A percentile compares a stretch with the other conserved stretches of the same genome.
phyloP scores from a whole-genome alignment of 2,113 vertebrate genomes.

The Archilochus colubris region DNA sequence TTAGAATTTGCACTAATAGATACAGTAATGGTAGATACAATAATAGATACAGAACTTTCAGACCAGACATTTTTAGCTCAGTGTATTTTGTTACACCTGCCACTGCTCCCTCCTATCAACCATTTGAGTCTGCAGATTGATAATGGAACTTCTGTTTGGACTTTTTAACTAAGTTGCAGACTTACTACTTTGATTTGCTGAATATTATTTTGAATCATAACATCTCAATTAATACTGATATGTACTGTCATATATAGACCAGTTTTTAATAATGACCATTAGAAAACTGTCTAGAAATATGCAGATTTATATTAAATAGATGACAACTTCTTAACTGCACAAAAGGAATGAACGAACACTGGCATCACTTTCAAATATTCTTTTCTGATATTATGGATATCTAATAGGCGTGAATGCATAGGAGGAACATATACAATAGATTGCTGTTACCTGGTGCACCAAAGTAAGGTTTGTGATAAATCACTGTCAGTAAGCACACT shows the following conservation, averaged over 20 bases:
- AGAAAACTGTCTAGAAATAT: not conserved
- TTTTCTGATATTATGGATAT: not conserved
- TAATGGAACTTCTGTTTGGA: not conserved
- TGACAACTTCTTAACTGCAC: not conserved
- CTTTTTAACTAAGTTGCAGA: not conserved
- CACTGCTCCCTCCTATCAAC: not conserved
- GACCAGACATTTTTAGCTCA: not conserved
- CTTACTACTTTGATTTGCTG: not conserved
- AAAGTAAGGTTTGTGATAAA: not conserved
- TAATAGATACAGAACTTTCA: not conserved
- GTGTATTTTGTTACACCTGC: not conserved
- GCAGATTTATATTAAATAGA: not conserved
- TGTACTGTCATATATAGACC: not conserved
- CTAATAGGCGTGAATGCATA: not conserved
- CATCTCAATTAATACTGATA: not conserved
- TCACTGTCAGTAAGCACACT: not conserved
- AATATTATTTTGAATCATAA: not conserved
- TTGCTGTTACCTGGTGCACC: not conserved
- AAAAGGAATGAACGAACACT: not conserved
- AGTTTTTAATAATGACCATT: not conserved
- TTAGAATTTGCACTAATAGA: slow-evolving; percentile 34
- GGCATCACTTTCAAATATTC: not conserved
- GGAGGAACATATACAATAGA: not conserved
- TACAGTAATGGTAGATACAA: not conserved
- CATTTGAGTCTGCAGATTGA: not conserved